These are phyloP conservation scores for Drosophila buzzatii DNA, from an alignment of 2,888 invertebrate species.

Conservation along the genomic window DNA sequence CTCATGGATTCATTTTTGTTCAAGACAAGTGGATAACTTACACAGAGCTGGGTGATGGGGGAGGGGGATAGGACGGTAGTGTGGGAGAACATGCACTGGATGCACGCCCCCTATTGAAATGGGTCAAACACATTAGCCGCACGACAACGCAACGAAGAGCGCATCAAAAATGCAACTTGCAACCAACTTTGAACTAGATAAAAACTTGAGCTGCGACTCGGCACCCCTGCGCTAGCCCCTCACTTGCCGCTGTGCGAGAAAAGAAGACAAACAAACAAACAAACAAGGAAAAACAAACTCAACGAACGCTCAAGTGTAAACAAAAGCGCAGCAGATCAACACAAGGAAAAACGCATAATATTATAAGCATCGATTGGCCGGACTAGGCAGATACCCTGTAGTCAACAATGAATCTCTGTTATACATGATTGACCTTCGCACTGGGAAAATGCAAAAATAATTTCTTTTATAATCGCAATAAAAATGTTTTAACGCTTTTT, in stretches of 20 bases:
- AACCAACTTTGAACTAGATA: slow-evolving; percentile 61
- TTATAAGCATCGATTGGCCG: not conserved
- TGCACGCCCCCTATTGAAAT: slow-evolving; percentile 57
- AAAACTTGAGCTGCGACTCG: slow-evolving; percentile 14
- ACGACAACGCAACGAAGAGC: slow-evolving; percentile 53
- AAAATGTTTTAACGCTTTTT: too few species aligned
- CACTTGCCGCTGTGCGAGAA: not conserved
- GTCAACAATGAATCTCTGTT: too few species aligned
- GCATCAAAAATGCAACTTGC: slow-evolving; percentile 74
- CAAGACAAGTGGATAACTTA: slow-evolving; percentile 43
- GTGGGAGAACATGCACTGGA: slow-evolving; percentile 50
- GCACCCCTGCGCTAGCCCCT: slow-evolving; percentile 1
- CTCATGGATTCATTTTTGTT: slow-evolving; percentile 64
- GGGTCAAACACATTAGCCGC: slow-evolving; percentile 68
- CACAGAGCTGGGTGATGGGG: not conserved
- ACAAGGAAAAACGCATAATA: not conserved
- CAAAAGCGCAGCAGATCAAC: slow-evolving; percentile 63
- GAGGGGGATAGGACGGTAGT: slow-evolving; percentile 18
- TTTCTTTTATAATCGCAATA: too few species aligned
- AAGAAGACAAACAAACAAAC: slow-evolving; percentile 39
- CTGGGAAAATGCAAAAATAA: too few species aligned
- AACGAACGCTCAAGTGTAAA: slow-evolving; percentile 59
- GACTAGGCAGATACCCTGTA: slow-evolving; percentile 1
- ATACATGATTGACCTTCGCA: too few species aligned
- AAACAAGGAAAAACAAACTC: slow-evolving; percentile 38